Base-by-base conservation (phyloP, 2,888 invertebrate genomes). In the Lepas anatifera region DNA sequence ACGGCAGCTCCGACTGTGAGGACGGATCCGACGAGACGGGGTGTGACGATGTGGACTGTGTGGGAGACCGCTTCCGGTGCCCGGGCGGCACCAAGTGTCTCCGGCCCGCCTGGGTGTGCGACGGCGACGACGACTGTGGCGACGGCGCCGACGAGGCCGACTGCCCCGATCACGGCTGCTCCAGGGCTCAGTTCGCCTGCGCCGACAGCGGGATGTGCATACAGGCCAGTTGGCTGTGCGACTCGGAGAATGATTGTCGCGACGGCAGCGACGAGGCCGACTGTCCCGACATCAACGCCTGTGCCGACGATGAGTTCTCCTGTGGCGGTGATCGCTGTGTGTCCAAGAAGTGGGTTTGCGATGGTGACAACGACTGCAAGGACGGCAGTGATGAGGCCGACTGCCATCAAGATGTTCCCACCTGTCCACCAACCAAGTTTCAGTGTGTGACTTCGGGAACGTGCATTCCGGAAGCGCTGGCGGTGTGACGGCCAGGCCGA, bases 251-350 rank as follows among this genome's bases (percentile, higher is more conserved):
- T 22, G 46, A 46, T 22, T 46, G 46, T 22, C 46, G 46, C 46
- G 78, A 77, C 71, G 84, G 83, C 0, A 85, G 85, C 0, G 92
- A 92, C 77, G 92, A 74, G 52, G 77, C 78, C 7, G 87, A 89
- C 76, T 91, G 91, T 22, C 22, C 46, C 16, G 6, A 16, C 22
- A 22, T 16, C 22, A 22, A 18, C 22, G 46, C 16, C 46, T 46
- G 46, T 22, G 46, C 13, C 76, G 83, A 85, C 58, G 4, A 2
- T 2, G 29, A 2, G 13, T 67, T 35, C 35, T 37, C 18, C 41
- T 67, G 67, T 37, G 29, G 6, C 35, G 22, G 25, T 29, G 67
- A 37, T 7, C 6, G 13, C 27, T 67, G 67, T 37, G 37, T 67
- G 16, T 16, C 41, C 27, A 13, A 27, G 25, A n/a, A 25, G n/a